phyloP scores from a whole-genome alignment of 2,113 vertebrate genomes.

The Anolis carolinensis region DNA sequence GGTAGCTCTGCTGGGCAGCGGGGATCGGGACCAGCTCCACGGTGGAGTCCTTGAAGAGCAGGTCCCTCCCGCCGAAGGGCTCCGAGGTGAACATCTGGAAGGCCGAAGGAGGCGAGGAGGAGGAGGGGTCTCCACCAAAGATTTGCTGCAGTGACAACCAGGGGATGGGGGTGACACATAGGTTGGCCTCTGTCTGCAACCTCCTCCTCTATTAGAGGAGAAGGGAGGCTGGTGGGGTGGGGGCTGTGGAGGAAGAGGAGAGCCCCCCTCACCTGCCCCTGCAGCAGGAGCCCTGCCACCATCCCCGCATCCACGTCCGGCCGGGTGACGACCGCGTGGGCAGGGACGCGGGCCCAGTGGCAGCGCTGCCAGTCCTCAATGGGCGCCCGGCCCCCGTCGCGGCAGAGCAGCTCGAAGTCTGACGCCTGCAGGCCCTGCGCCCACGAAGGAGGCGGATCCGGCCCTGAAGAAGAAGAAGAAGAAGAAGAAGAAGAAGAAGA shows the following conservation, averaged over 20 bases:
- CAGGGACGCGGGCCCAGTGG: slow-evolving; percentile 84
- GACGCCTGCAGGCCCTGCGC: slow-evolving; percentile 67
- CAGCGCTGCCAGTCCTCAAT: slow-evolving; percentile 82
- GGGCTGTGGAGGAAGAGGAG: too few species aligned
- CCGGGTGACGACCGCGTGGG: slow-evolving; percentile 83
- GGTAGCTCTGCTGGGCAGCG: slow-evolving; percentile 78
- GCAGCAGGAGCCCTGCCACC: slow-evolving; percentile 82
- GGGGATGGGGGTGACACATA: neutral
- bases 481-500: neutral
- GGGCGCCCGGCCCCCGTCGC: slow-evolving; percentile 75
- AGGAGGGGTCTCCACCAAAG: slow-evolving; percentile 70
- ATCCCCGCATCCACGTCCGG: slow-evolving; percentile 67
- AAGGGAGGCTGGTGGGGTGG: too few species aligned
- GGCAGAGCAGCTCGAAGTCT: slow-evolving; percentile 89
- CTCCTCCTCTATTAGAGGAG: neutral
- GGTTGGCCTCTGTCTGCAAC: neutral
- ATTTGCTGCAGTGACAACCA: slow-evolving; percentile 60
- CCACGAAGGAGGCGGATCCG: slow-evolving; percentile 72
- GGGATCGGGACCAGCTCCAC: slow-evolving; percentile 69
- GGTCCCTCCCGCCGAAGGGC: slow-evolving; percentile 70
- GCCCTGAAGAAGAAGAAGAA: slow-evolving; percentile 69
- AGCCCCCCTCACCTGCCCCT: slow-evolving; percentile 89
- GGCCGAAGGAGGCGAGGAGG: slow-evolving; percentile 39
- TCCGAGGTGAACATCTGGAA: slow-evolving; percentile 88
- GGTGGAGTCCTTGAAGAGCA: slow-evolving; percentile 88